phyloP scores from a whole-genome alignment of 2,797 vertebrate species.

The Anabacerthia variegaticeps region DNA sequence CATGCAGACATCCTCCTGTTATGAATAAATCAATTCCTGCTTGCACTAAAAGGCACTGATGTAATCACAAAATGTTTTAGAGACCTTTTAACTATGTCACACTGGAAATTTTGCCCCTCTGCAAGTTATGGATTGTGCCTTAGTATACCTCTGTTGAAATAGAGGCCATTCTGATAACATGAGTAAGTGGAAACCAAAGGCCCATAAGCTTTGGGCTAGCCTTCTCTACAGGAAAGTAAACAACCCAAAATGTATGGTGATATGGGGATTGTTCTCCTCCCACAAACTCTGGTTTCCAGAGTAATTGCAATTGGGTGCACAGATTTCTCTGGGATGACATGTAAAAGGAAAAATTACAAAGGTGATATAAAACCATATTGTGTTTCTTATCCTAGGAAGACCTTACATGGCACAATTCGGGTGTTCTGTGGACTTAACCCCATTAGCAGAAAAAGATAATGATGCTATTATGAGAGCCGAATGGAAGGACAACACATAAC shows the following conservation, averaged over 20 bases:
- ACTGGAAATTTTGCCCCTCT: not conserved
- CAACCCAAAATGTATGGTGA: not conserved
- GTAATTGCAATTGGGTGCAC: not conserved
- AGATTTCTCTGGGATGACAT: not conserved
- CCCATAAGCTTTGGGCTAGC: not conserved
- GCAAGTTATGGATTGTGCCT: not conserved
- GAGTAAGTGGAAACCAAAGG: not conserved
- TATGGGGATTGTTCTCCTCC: not conserved
- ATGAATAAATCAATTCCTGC: not conserved
- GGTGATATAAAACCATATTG: not conserved
- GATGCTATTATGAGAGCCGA: not conserved
- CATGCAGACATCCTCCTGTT: not conserved
- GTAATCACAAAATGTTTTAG: not conserved
- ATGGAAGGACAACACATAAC: not conserved
- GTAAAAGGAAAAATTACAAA: not conserved
- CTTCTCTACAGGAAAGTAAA: not conserved
- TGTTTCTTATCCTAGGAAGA: not conserved
- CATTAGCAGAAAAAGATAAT: not conserved
- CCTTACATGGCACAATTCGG: not conserved
- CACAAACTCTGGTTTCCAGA: not conserved
- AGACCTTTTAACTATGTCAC: not conserved
- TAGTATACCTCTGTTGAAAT: not conserved
- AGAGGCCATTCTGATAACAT: not conserved
- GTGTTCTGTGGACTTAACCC: not conserved
- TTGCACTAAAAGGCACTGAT: not conserved